Base-by-base conservation (phyloP, 2,113 vertebrate species). In the Cynoglossus semilaevis region DNA sequence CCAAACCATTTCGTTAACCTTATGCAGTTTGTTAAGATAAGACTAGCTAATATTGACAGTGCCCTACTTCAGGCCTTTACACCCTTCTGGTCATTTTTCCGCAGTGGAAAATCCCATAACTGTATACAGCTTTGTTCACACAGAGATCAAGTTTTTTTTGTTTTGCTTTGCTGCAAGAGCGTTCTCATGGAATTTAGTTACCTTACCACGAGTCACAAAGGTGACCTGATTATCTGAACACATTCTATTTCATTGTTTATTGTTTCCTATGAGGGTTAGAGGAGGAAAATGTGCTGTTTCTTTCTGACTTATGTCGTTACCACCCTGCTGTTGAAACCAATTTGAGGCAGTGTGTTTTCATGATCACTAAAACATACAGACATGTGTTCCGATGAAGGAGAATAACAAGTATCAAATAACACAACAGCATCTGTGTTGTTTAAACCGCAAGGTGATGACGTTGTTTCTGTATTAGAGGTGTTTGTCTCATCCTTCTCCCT, bases 21-120 rank as follows among this genome's bases (percentile, higher is more conserved):
- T 43, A 17, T 51, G 62, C 66, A 59, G 40, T 80, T 76, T 62
- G 63, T 72, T 45, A 19, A 79, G 73, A 83, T 85, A 85, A 84
- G 63, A 52, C 74, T 59, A 36, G 55, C 74, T 80, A 82, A 80
- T 82, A 74, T 83, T 77, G 76, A 72, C 67, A 3, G 60, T 74
- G 75, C 53, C 66, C 74, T 38, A 47, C 63, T 49, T 66, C 62
- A 52, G n/a, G 61, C 51, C 62, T 72, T 74, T 81, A 66, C 67
- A 63, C 51, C 36, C 51, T 7, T 52, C 67, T 59, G 34, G 44
- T 77, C 54, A 52, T 74, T 81, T 51, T 84, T 86, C 80, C 74
- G 62, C 70, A 46, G 77, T 81, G 84, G 80, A 82, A 82, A 82
- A 67, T 55, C 63, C 70, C 65, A 51, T 15, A 13, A 36, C 65